Conservation (phyloP, 2,797 vertebrate genomes). For the Erpetoichthys calabaricus region DNA sequence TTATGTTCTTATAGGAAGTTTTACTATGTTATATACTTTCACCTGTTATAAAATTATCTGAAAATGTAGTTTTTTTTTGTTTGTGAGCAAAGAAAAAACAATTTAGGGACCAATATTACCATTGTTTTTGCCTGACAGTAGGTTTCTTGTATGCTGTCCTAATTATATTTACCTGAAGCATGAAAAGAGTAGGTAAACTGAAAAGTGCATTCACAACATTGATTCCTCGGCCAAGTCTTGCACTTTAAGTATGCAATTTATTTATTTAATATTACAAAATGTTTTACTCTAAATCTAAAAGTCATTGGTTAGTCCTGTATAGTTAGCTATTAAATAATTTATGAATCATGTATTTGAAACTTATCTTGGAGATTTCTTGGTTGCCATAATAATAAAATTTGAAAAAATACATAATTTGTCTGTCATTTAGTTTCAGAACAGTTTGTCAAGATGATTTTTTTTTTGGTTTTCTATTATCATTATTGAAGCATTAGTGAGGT, state of each 20-base stretch:
- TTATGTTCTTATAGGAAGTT: too few species aligned
- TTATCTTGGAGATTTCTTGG: neutral
- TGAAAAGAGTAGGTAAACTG: neutral
- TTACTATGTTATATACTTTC: too few species aligned
- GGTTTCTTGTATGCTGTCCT: too few species aligned
- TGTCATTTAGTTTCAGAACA: neutral
- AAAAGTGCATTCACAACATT: slow-evolving; percentile 8
- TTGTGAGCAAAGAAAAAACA: too few species aligned
- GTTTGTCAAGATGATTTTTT: too few species aligned
- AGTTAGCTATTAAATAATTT: slow-evolving; percentile 1
- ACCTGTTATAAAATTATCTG: too few species aligned
- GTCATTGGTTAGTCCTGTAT: slow-evolving; percentile 5
- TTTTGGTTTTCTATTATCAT: too few species aligned
- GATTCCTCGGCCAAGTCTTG: slow-evolving; percentile 31
- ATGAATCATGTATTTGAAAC: neutral
- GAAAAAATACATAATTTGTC: neutral
- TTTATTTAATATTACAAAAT: slow-evolving; percentile 4
- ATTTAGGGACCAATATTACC: too few species aligned
- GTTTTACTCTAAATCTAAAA: neutral
- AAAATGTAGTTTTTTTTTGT: too few species aligned
- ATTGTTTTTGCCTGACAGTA: too few species aligned
- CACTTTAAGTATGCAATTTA: slow-evolving; percentile 39
- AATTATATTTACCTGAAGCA: too few species aligned
- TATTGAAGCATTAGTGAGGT: too few species aligned
- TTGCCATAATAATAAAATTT: slow-evolving; percentile 15